These are phyloP conservation scores for Trichopoda pennipes DNA, from an alignment of 2,888 invertebrate genomes.

Conservation along the genomic window DNA sequence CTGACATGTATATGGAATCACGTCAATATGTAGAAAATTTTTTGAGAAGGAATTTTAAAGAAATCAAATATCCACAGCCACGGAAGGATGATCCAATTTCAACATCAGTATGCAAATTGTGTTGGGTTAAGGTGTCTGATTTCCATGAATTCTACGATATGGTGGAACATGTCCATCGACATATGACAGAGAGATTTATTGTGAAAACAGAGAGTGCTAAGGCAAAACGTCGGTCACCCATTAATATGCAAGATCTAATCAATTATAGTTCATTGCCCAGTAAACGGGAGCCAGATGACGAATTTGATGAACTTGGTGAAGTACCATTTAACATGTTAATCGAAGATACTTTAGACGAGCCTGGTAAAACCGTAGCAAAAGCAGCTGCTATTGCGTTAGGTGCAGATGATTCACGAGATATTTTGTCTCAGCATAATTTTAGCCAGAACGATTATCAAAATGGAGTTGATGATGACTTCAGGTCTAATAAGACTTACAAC, in stretches of 20 bases:
- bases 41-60: no score
- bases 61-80: slow-evolving; percentile 68
- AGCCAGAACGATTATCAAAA: slow-evolving; percentile 24
- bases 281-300: slow-evolving; percentile 53
- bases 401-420: slow-evolving; percentile 43
- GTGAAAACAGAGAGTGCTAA: slow-evolving; percentile 65
- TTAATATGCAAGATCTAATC: slow-evolving; percentile 44
- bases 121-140: slow-evolving; percentile 64
- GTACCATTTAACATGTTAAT: slow-evolving; percentile 56
- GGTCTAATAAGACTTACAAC: slow-evolving; percentile 9
- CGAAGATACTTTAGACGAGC: slow-evolving; percentile 62
- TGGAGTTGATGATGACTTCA: slow-evolving; percentile 1
- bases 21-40: no score
- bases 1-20: no score
- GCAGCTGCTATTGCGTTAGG: slow-evolving; percentile 61
- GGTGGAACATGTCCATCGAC: slow-evolving; percentile 69
- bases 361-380: slow-evolving; percentile 51
- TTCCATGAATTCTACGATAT: slow-evolving; percentile 67
- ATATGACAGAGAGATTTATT: slow-evolving; percentile 76
- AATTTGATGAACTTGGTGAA: slow-evolving; percentile 62
- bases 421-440: slow-evolving; percentile 37
- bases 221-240: slow-evolving; percentile 26
- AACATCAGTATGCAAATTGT: slow-evolving; percentile 76
- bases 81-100: slow-evolving; percentile 75
- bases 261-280: slow-evolving; percentile 47